Evolutionary conservation across 2,797 vertebrate species (phyloP).

Genomic region (Percopsis omiscomaycus): DNA sequence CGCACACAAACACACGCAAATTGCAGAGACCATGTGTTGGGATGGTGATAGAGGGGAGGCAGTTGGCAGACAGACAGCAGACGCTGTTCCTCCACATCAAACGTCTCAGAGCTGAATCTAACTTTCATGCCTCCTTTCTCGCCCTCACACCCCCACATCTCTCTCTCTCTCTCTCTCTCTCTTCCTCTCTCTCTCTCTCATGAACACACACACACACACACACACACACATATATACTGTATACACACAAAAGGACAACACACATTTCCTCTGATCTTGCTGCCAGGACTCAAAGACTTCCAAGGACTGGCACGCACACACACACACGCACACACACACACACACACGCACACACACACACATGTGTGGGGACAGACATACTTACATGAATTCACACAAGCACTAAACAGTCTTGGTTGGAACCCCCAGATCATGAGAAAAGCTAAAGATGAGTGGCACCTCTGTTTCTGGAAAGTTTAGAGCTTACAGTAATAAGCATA

Average conservation of each 20-base stretch:
- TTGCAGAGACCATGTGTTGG: slow-evolving; percentile 78
- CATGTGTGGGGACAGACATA: not conserved
- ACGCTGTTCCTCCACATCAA: slow-evolving; percentile 80
- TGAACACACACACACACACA: slow-evolving; percentile 47
- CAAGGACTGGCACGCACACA: slow-evolving; percentile 45
- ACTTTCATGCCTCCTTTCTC: slow-evolving; percentile 73
- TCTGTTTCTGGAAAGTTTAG: no score
- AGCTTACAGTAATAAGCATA: no score
- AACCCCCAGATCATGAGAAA: no score
- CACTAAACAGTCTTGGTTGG: slow-evolving; percentile 20
- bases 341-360: slow-evolving; percentile 12
- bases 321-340: slow-evolving; percentile 25
- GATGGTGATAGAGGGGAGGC: slow-evolving; percentile 78
- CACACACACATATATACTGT: slow-evolving; percentile 41
- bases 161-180: slow-evolving; percentile 21
- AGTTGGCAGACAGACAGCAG: slow-evolving; percentile 80
- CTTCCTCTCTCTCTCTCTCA: slow-evolving; percentile 25
- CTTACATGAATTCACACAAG: not conserved
- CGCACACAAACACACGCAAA: slow-evolving; percentile 44
- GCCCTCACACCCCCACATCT: slow-evolving; percentile 22
- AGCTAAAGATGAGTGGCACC: no score
- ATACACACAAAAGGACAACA: slow-evolving; percentile 31
- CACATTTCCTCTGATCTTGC: slow-evolving; percentile 72
- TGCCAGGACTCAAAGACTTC: slow-evolving; percentile 72
- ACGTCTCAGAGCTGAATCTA: slow-evolving; percentile 75